These are phyloP conservation scores for Pristionchus fissidentatus DNA, from an alignment of 2,888 invertebrate genomes.

Conservation along the genomic window DNA sequence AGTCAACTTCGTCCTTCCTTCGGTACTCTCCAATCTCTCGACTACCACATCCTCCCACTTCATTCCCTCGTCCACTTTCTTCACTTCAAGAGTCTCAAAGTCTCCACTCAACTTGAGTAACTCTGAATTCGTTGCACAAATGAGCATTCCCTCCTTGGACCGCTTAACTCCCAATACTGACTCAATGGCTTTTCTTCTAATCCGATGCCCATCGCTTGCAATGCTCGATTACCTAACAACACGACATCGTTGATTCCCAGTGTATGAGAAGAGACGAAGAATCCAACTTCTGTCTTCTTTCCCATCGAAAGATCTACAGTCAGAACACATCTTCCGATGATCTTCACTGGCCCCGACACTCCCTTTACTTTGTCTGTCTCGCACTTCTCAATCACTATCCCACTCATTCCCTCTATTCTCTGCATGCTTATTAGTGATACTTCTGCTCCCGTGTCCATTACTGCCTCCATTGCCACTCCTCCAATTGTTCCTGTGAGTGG, in stretches of 20 bases:
- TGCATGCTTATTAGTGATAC: neutral
- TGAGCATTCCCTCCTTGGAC: neutral
- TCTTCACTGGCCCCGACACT: neutral
- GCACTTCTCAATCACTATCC: neutral
- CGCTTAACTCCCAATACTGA: neutral
- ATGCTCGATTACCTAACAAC: neutral
- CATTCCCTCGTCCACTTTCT: neutral
- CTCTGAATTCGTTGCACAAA: neutral
- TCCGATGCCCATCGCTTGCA: neutral
- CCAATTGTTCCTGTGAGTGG: neutral
- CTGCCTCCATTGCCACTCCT: neutral
- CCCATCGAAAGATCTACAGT: neutral
- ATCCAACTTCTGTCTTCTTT: neutral
- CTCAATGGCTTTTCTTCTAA: neutral
- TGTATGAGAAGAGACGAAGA: neutral
- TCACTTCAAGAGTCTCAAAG: neutral
- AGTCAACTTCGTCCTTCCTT: neutral
- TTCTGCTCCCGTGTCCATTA: neutral
- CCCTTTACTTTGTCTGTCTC: too few species aligned
- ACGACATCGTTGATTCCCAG: neutral
- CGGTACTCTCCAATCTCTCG: neutral
- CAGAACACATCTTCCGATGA: neutral
- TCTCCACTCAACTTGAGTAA: neutral
- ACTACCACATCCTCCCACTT: neutral
- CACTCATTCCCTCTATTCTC: neutral